phyloP scores from a whole-genome alignment of 2,797 vertebrate species.

The Enteromius anoplus region DNA sequence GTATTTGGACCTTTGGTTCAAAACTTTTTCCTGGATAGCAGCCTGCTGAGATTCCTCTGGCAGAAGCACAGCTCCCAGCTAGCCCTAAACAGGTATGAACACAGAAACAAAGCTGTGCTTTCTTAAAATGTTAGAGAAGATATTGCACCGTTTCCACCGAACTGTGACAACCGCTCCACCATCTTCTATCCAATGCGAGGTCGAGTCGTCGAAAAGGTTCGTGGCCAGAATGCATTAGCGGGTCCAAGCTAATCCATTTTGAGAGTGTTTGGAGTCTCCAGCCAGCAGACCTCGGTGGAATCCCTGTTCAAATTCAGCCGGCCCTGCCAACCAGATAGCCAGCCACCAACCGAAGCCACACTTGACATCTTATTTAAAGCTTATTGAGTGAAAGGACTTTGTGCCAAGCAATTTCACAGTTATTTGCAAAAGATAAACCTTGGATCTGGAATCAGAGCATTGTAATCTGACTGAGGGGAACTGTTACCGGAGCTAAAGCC shows the following conservation, averaged over 20 bases:
- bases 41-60: conserved; percentile 27
- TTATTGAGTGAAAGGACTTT: conserved; percentile 62
- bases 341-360: conserved; percentile 53
- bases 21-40: conserved; percentile 21
- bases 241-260: conserved; percentile 56
- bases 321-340: conserved; percentile 56
- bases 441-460: conserved; percentile 63
- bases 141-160: conserved; percentile 14
- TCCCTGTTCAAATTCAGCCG: conserved; percentile 72
- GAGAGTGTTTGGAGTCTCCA: conserved; percentile 67
- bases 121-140: neutral
- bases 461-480: conserved; percentile 64
- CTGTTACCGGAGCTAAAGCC: conserved; percentile 59
- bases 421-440: conserved; percentile 69
- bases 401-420: conserved; percentile 69
- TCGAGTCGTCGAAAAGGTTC: conserved; percentile 29
- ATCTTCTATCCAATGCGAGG: neutral
- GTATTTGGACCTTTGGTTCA: conserved; percentile 11
- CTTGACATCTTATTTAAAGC: conserved; percentile 70
- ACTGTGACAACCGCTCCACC: neutral
- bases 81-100: neutral
- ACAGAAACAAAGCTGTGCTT: neutral
- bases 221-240: conserved; percentile 52
- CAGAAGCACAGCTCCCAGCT: neutral
- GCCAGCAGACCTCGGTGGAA: conserved; percentile 65